These are phyloP conservation scores for Lampris megalopsis DNA, from an alignment of 2,113 vertebrate species.

Conservation along the genomic window DNA sequence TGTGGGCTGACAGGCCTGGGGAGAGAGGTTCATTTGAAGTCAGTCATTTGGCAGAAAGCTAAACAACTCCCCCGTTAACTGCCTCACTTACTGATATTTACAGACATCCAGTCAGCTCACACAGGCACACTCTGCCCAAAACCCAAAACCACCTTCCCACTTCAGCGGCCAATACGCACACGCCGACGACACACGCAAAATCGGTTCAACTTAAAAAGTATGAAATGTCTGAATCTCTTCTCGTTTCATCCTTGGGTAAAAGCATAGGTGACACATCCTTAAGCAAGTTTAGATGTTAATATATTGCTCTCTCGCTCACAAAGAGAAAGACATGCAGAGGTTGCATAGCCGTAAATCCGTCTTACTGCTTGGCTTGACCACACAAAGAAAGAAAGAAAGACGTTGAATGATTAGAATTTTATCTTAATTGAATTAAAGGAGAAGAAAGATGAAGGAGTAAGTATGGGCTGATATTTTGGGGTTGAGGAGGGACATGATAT, in stretches of 20 bases:
- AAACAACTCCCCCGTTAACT: constrained; percentile 69
- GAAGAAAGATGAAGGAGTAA: background rate
- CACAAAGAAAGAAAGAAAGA: background rate
- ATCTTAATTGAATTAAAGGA: constrained; percentile 30
- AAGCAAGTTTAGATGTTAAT: too few relatives aligned
- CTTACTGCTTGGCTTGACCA: background rate
- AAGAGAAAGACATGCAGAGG: too few relatives aligned
- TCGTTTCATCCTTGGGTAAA: too few relatives aligned
- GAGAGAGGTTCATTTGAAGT: constrained; percentile 63
- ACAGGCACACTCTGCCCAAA: constrained; percentile 12
- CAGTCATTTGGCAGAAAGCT: constrained; percentile 76
- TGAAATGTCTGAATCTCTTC: too few relatives aligned
- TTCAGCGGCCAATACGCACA: background rate
- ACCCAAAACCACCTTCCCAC: constrained; percentile 1
- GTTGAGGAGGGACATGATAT: constrained; percentile 34
- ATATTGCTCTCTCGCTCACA: too few relatives aligned
- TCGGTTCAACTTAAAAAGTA: too few relatives aligned
- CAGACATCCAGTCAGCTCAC: constrained; percentile 13
- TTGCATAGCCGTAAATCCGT: too few relatives aligned
- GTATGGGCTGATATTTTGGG: constrained; percentile 7
- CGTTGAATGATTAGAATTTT: background rate
- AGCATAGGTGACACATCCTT: too few relatives aligned
- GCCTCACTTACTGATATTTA: constrained; percentile 63
- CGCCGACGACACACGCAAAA: too few relatives aligned
- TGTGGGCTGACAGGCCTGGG: constrained; percentile 46